Conservation (phyloP, 92 coral and sea anemone species). For the Bergia puertoricense region DNA sequence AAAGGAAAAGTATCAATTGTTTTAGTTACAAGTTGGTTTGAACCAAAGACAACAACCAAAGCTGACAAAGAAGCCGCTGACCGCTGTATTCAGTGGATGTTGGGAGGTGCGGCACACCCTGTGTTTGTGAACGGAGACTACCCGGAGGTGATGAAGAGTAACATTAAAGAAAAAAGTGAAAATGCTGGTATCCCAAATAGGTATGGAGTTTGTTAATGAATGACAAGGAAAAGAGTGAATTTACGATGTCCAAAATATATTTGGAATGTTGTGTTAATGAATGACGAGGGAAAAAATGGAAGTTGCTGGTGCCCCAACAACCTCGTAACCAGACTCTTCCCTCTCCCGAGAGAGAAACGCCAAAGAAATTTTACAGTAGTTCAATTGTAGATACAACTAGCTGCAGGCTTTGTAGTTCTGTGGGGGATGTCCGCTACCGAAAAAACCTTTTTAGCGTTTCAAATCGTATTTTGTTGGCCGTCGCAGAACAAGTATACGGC, state of each 20-base stretch:
- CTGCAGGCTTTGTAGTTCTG: no score
- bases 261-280: not conserved
- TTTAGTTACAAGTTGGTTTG: conserved; percentile 24
- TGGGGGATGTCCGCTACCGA: no score
- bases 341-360: no score
- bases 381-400: no score
- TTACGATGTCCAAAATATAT: not conserved
- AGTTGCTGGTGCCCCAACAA: conserved; percentile 3
- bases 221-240: conserved; percentile 15
- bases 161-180: conserved; percentile 27
- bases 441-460: no score
- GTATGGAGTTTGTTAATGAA: not conserved
- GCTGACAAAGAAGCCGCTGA: conserved; percentile 35
- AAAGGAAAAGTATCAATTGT: conserved; percentile 29
- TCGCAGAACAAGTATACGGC: no score
- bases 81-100: conserved; percentile 20
- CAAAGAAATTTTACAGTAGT: no score
- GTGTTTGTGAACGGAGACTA: conserved; percentile 46
- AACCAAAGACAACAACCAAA: conserved; percentile 9
- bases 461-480: no score
- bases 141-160: conserved; percentile 44
- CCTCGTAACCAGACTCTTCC: no score
- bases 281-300: not conserved
- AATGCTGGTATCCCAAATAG: conserved; percentile 29
- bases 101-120: conserved; percentile 42